Evolutionary conservation across 30 jellyfish, hydroid and myxozoan genomes (phyloP).

Genomic region (Chrysaora quinquecirrha): DNA sequence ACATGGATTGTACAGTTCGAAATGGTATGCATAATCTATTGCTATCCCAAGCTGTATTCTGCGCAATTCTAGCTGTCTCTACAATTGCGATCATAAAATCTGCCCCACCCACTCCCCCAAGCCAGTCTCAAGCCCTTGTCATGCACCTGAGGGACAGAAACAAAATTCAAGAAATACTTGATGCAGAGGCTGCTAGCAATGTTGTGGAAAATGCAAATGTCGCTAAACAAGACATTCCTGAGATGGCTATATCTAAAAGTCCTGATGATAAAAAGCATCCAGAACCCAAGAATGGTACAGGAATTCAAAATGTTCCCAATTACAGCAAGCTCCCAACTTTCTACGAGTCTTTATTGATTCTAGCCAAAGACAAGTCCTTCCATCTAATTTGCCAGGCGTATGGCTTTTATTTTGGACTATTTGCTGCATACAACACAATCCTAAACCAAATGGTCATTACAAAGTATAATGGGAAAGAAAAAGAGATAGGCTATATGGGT

Average conservation of each 20-base stretch:
- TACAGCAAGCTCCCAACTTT: neutral
- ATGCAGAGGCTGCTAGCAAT: neutral
- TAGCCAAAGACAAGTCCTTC: conserved; percentile 48
- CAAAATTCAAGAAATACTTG: neutral
- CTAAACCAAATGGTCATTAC: conserved; percentile 64
- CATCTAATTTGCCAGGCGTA: conserved; percentile 70
- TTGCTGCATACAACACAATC: conserved; percentile 52
- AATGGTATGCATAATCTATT: conserved; percentile 67
- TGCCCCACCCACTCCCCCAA: conserved; percentile 86
- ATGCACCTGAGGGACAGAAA: neutral
- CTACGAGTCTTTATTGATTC: conserved; percentile 34
- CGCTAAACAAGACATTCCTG: too few relatives aligned
- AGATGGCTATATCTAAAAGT: too few relatives aligned
- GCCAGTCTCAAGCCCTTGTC: conserved; percentile 77
- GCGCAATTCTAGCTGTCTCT: conserved; percentile 46
- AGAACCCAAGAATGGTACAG: neutral
- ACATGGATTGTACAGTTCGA: conserved; percentile 41
- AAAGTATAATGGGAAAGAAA: conserved; percentile 64
- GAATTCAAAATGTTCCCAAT: neutral
- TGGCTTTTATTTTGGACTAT: conserved; percentile 66
- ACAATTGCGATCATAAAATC: conserved; percentile 33
- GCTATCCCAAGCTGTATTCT: conserved; percentile 65
- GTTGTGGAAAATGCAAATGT: too few relatives aligned
- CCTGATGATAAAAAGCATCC: too few relatives aligned
- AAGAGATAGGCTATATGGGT: conserved; percentile 86